Evolutionary conservation across 2,888 invertebrate genomes (phyloP).

Genomic region (Drosophila recens): DNA sequence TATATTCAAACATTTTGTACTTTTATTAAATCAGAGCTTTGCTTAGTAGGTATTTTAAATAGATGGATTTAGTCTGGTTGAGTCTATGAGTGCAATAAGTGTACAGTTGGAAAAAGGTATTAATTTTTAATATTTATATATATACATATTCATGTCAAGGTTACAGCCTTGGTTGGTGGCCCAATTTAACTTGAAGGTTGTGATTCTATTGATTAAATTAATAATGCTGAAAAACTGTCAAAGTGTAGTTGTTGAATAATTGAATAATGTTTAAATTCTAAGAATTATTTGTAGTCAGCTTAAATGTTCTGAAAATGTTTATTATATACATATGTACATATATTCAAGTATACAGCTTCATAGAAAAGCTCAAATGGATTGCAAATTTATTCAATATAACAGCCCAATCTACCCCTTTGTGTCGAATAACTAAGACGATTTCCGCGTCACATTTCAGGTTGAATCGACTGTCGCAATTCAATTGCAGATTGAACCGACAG

Average conservation of each 20-base stretch:
- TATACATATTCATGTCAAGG: conserved; percentile 3
- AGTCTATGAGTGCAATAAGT: background rate
- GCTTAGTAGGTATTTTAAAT: background rate
- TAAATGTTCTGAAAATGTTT: background rate
- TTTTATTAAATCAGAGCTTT: background rate
- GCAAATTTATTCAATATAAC: background rate
- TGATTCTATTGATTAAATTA: background rate
- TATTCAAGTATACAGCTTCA: background rate
- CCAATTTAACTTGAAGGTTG: background rate
- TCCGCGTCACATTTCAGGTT: conserved; percentile 10
- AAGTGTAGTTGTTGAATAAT: background rate
- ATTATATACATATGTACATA: too few relatives aligned
- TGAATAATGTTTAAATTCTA: background rate
- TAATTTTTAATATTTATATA: too few relatives aligned
- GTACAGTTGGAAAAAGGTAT: conserved; percentile 8
- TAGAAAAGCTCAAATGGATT: background rate
- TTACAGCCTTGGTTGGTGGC: background rate
- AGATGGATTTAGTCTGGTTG: background rate
- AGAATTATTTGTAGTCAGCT: background rate
- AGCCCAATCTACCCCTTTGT: background rate
- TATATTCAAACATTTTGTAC: background rate
- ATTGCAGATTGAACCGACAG: conserved; percentile 19
- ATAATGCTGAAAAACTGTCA: background rate
- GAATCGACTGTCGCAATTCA: conserved; percentile 11
- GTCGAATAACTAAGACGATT: background rate